Base-by-base conservation (phyloP, 2,113 vertebrate genomes). In the Pavo muticus region DNA sequence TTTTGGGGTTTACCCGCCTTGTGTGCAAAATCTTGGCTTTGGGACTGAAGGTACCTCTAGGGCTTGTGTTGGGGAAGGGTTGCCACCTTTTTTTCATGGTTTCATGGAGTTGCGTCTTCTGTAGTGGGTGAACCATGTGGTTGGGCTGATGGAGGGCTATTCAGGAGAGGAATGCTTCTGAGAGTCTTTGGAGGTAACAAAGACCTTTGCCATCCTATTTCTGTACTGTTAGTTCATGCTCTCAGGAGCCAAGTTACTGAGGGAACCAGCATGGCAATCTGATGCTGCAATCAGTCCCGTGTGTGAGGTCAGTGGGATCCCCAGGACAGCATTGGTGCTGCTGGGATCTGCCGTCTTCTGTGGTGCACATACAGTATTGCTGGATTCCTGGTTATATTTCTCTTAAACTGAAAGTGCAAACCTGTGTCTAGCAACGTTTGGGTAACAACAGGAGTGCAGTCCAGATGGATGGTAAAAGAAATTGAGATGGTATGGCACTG, bases 191-290 rank as follows among this genome's bases (percentile, higher is more conserved):
- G 44, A 35, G 40, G 14, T 39, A 23, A 9, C 13, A 25, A 67
- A 5, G 52, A 16, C 27, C 52, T 50, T 50, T 17, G 35, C 54
- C 24, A 2, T 48, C 57, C 15, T 74, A 21, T 18, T 69, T 18
- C 40, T 68, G 37, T 21, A 63, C 35, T 39, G 19, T 45, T 13
- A 2, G 2, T 56, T 37, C 56, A 16, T 52, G 60, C 56, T 71
- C 56, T 68, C 56, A 9, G 70, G 35, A 71, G 25, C 10, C 3
- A 2, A 25, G n/a, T 39, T 0, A 0, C 67, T 3, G 6, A 23
- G 30, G 32, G 42, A 86, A 29, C 16, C 1, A 1, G 47, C 39
- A 70, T n/a, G 30, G 32, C 30, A n/a, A 11, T 59, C 56, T 20
- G 32, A 59, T 20, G 20, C 74, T 45, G 44, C 44, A 77, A 37